Base-by-base conservation (phyloP, 2,888 invertebrate genomes). In the Leptinotarsa rubiginosa region DNA sequence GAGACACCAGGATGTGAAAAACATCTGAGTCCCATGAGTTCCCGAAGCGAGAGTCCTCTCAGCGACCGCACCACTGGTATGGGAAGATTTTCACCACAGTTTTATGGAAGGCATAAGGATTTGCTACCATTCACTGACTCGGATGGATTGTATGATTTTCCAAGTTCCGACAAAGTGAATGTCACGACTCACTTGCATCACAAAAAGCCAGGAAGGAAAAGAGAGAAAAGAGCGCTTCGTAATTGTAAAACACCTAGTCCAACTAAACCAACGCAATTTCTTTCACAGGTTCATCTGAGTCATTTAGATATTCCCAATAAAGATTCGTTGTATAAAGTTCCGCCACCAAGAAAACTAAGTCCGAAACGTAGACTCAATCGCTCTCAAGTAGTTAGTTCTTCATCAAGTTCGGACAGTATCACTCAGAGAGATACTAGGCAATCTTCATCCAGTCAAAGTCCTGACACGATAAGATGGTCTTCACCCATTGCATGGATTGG, bases 121-220 rank as follows among this genome's bases (percentile, higher is more conserved):
- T 84, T 88, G 73, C 86, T 93, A 75, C 93, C 93, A 18, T 93
- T 93, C 83, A 94, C 94, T 16, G 95, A 95, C 87, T 94, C 94
- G 0, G 95, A 95, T 85, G 94, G 94, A 3, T 87, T 94, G 25
- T 94, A 94, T 85, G 94, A 95, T 86, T 94, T 93, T 84, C 93
- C 94, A 4, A 94, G 94, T 85, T 93, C 94, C 7, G 94, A 94
- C 85, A 91, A 89, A 81, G 90, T 90, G 2, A 88, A 87, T 81
- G 81, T 86, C 52, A 83, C 82, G 22, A 87, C 88, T 7, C 87
- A 88, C 12, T 87, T 86, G 68, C 90, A 88, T 69, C 88, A 90
- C 75, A 91, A 92, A 83, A 92, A 92, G 85, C 89, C 91, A 13
- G 90, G 92, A 71, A 90, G 92, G 81, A 90, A 91, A 85, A 91